phyloP scores from a whole-genome alignment of 2,888 invertebrate genomes.

The Phanerotoma sp. region DNA sequence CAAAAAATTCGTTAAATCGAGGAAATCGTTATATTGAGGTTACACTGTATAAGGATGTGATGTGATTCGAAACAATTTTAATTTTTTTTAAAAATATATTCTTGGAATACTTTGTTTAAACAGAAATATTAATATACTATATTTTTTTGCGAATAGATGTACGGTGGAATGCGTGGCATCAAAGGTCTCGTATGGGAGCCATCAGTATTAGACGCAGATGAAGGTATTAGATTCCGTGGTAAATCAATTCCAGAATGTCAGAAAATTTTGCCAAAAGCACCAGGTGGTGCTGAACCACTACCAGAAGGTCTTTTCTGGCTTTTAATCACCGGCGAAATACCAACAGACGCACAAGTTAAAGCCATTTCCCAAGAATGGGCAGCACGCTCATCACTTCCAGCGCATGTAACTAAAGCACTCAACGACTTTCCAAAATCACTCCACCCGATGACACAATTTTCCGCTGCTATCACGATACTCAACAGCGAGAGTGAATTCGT shows the following conservation, averaged over 20 bases:
- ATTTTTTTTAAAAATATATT: too few relatives aligned
- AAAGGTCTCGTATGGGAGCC: slow-evolving; percentile 94
- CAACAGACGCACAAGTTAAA: slow-evolving; percentile 74
- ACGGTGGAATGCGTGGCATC: slow-evolving; percentile 96
- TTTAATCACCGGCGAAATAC: slow-evolving; percentile 85
- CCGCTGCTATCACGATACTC: slow-evolving; percentile 85
- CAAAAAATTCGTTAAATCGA: too few relatives aligned
- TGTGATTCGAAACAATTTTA: too few relatives aligned
- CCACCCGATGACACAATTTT: slow-evolving; percentile 95
- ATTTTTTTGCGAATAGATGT: slow-evolving; percentile 68
- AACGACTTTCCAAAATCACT: slow-evolving; percentile 87
- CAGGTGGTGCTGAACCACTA: slow-evolving; percentile 78
- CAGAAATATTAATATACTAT: not conserved
- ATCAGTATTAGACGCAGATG: slow-evolving; percentile 91
- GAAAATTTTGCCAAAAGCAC: slow-evolving; percentile 79
- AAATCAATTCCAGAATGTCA: slow-evolving; percentile 92
- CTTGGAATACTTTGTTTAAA: too few relatives aligned
- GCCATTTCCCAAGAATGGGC: slow-evolving; percentile 65
- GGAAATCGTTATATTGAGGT: too few relatives aligned
- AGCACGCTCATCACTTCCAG: slow-evolving; percentile 70
- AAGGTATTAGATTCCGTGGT: slow-evolving; percentile 94
- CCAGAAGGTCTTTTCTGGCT: slow-evolving; percentile 97
- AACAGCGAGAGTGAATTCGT: slow-evolving; percentile 93
- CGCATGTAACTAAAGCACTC: slow-evolving; percentile 90
- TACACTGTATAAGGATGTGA: too few relatives aligned